Percentiles rank a stretch among this genome's conserved stretches.
Conservation (phyloP, 2,113 vertebrate species). For the Bos taurus region ARS-UCD2.0 NC_037329.1:41485001-41485500, state of each 20-base stretch:
- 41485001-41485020: no score
- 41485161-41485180: no score
- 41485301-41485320: not conserved
- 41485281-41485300: not conserved
- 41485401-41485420: not conserved
- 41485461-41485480: not conserved
- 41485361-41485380: not conserved
- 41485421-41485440: slow-evolving; percentile 12
- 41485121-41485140: no score
- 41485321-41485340: not conserved
- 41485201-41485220: not conserved
- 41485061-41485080: no score
- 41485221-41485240: not conserved
- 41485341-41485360: not conserved
- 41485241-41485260: not conserved
- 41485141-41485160: no score
- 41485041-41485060: no score
- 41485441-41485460: not conserved
- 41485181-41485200: not conserved
- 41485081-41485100: no score
- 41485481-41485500: not conserved
- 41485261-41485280: not conserved
- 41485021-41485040: no score
- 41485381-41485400: not conserved
- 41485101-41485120: no score